Conservation (phyloP, 2,797 vertebrate genomes). For the Gambusia yucatana region DNA sequence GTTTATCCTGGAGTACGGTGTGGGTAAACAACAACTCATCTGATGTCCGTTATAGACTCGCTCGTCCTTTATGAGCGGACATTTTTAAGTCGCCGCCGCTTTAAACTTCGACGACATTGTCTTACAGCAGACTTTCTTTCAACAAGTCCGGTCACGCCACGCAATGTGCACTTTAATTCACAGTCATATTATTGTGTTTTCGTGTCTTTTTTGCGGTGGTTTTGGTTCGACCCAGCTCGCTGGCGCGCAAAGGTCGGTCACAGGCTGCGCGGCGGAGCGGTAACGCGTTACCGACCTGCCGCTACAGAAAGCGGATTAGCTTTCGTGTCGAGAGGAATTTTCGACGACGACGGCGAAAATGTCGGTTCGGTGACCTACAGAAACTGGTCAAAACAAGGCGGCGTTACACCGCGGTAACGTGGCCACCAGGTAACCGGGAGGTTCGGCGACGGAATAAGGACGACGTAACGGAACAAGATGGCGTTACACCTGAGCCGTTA, state of each 20-base stretch:
- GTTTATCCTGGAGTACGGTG: background rate
- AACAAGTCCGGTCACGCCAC: background rate
- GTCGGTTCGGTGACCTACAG: background rate
- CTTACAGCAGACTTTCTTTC: background rate
- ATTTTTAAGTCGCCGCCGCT: slow-evolving; percentile 59
- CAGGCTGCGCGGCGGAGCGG: slow-evolving; percentile 13
- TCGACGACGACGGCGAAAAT: background rate
- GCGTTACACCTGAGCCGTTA: slow-evolving; percentile 28
- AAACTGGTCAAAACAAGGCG: background rate
- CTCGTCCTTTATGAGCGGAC: slow-evolving; percentile 61
- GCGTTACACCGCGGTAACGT: background rate
- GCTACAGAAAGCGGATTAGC: slow-evolving; percentile 52
- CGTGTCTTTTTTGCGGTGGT: background rate
- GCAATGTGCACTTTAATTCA: background rate
- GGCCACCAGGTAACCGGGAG: background rate
- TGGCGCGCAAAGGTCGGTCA: slow-evolving; percentile 35
- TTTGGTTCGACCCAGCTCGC: slow-evolving; percentile 14
- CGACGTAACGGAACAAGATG: slow-evolving; percentile 35
- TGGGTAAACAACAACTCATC: slow-evolving; percentile 25
- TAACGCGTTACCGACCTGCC: slow-evolving; percentile 52
- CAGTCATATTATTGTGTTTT: background rate
- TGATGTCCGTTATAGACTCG: slow-evolving; percentile 7
- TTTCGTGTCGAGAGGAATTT: background rate
- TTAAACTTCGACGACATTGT: slow-evolving; percentile 52
- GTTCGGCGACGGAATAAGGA: background rate